A percentile compares a stretch with the other conserved stretches of the same genome.
phyloP scores from a whole-genome alignment of 2,113 vertebrate genomes.

The Ctenomys sociabilis region DNA sequence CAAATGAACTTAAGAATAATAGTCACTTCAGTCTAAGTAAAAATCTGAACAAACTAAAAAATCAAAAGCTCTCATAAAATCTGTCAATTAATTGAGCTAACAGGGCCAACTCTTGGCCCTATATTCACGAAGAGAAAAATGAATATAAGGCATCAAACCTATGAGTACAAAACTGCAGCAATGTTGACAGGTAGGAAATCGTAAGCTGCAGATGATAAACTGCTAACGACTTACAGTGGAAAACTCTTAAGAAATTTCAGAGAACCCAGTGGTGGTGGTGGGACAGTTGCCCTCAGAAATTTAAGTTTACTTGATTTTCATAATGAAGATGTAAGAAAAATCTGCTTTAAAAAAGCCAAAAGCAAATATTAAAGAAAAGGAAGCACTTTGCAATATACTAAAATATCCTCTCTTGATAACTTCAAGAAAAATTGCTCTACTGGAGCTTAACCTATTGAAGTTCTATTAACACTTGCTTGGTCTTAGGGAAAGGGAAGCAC shows the following conservation, averaged over 20 bases:
- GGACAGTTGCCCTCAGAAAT: neutral
- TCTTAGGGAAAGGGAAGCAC: neutral
- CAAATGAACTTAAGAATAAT: neutral
- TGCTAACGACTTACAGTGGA: neutral
- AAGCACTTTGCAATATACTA: neutral
- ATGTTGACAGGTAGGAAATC: neutral
- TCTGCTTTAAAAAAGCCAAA: too few species aligned
- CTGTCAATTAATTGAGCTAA: neutral
- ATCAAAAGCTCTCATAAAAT: neutral
- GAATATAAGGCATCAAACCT: neutral
- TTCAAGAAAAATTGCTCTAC: neutral
- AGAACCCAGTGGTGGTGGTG: too few species aligned
- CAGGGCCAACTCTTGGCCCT: neutral
- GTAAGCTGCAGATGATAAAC: too few species aligned
- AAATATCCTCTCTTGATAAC: neutral
- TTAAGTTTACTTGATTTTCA: neutral
- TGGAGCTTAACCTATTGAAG: neutral
- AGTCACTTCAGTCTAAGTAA: neutral
- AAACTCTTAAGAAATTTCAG: neutral
- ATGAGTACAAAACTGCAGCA: neutral
- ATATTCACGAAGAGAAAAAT: neutral
- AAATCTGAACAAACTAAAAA: neutral
- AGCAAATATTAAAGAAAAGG: neutral
- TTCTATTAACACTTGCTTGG: neutral
- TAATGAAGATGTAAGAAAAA: neutral